Conservation (phyloP, 2,888 invertebrate genomes). For the Glaucopsyche alexis region DNA sequence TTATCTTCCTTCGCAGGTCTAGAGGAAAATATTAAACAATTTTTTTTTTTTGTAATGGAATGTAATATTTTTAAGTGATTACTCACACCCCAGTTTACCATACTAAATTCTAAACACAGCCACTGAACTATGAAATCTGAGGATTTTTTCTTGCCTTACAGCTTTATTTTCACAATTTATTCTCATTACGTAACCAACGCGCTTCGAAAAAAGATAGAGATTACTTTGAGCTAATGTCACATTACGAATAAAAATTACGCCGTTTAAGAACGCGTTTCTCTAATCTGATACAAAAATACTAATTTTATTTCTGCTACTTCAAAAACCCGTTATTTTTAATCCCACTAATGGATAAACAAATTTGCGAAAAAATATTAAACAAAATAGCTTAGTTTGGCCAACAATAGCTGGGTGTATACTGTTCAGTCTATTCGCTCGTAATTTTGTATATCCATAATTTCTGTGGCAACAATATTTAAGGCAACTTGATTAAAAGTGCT, state of each 20-base stretch:
- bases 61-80: background rate
- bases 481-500: slow-evolving; percentile 32
- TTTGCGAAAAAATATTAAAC: slow-evolving; percentile 31
- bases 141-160: too few relatives aligned
- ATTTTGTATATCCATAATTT: slow-evolving; percentile 34
- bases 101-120: background rate
- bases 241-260: too few relatives aligned
- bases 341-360: slow-evolving; percentile 9
- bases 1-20: background rate
- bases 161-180: too few relatives aligned
- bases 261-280: too few relatives aligned
- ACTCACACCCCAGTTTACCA: background rate
- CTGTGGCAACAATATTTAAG: slow-evolving; percentile 33
- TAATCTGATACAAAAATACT: too few relatives aligned
- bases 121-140: background rate
- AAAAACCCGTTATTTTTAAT: background rate
- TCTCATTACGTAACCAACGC: too few relatives aligned
- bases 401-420: slow-evolving; percentile 33
- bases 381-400: slow-evolving; percentile 29
- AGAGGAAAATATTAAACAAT: background rate
- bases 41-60: background rate
- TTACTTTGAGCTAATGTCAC: too few relatives aligned
- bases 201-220: too few relatives aligned
- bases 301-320: too few relatives aligned
- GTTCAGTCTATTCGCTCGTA: slow-evolving; percentile 32